phyloP scores from a whole-genome alignment of 2,113 vertebrate genomes.

The Periophthalmus modestus region DNA sequence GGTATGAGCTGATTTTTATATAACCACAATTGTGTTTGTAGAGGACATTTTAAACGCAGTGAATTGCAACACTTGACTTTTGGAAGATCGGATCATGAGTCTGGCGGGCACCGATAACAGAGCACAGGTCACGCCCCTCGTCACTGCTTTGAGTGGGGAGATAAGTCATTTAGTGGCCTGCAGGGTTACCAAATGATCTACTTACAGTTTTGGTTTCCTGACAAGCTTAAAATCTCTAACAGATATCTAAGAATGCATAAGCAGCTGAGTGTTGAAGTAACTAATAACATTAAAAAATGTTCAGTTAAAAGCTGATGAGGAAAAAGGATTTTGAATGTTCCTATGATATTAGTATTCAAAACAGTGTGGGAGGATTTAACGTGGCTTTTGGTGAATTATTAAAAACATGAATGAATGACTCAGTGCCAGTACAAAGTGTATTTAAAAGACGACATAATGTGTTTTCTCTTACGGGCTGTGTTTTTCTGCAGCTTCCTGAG shows the following conservation, averaged over 20 bases:
- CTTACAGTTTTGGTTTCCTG: neutral
- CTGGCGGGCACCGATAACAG: slow-evolving; percentile 40
- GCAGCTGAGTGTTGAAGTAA: neutral
- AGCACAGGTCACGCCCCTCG: neutral
- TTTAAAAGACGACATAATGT: slow-evolving; percentile 5
- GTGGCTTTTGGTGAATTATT: neutral
- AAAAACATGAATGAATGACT: neutral
- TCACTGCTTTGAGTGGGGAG: neutral
- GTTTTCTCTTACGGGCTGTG: slow-evolving; percentile 77
- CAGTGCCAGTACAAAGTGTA: slow-evolving; percentile 3
- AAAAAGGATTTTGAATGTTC: neutral
- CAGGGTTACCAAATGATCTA: neutral
- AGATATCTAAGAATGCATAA: neutral
- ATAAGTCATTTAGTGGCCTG: neutral
- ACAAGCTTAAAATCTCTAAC: neutral
- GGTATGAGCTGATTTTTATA: neutral
- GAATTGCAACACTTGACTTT: slow-evolving; percentile 11
- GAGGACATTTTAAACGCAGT: neutral
- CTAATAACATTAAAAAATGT: neutral
- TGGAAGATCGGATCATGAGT: neutral
- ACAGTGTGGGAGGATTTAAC: slow-evolving; percentile 7
- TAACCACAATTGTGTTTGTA: neutral
- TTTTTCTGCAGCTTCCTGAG: slow-evolving; percentile 83
- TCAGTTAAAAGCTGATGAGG: neutral
- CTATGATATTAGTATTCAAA: neutral